Evolutionary conservation across 2,113 vertebrate genomes (phyloP), one percentile per base, ranked within the genome.

Genomic region (Apeltes quadracus): DNA sequence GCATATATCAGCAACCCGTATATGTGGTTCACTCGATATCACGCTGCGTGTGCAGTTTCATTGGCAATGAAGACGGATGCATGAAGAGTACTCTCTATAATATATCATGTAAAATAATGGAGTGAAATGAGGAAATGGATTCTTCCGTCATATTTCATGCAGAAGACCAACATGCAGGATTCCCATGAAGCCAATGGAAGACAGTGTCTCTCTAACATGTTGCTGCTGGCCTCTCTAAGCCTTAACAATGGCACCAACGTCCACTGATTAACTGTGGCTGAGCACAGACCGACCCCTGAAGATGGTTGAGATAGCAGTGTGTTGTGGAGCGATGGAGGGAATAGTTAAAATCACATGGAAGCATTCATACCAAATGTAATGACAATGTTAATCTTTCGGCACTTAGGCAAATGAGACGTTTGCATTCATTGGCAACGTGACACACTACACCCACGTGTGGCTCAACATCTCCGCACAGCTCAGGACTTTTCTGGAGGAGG

Each of bases 321-420:
- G 29, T 22, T 51, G 54, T 58, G n/a, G 43, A 74, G 53, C 38
- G 53, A 34, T 67, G 13, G 44, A 74, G 43, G 27, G 58, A 32
- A 23, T 36, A 39, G 3, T 54, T 5, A 22, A 53, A 32, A 8
- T 22, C 1, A 0, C 15, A 7, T 41, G 16, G 12, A 1, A 56
- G 8, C 57, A 53, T 58, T 67, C 2, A 59, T 38, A 1, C 0
- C 11, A 22, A 53, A 32, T 34, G 1, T 16, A 23, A 59, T 13
- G 1, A 61, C 22, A 51, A 22, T 18, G 48, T 13, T 29, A 36
- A 22, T 22, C 18, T 10, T 51, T 44, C 13, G 29, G 13, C 63
- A 11, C 62, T 0, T 59, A 99, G 97, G 97, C 97, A 78, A 99
- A 99, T 0, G 96, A 99, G 93, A 99, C 97, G 0, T 98, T 99